These are phyloP conservation scores for Epinephelus awoara DNA, from an alignment of 2,797 vertebrate genomes.

Conservation along the genomic window DNA sequence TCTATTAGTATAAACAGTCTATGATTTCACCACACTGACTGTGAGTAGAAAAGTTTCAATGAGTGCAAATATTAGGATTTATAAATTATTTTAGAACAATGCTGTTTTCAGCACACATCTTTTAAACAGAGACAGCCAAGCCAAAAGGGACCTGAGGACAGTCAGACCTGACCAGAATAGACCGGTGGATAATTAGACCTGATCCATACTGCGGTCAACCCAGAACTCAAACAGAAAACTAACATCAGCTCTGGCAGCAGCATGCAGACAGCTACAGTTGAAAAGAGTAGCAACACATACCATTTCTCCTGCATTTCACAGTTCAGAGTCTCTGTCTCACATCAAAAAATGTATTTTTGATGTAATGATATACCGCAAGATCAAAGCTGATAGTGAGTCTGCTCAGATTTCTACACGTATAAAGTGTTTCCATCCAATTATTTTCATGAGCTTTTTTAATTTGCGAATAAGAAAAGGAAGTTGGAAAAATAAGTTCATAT, in stretches of 20 bases:
- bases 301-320: background rate
- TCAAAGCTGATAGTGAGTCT: background rate
- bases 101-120: too few species aligned
- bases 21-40: too few species aligned
- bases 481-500: too few species aligned
- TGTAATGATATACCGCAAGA: background rate
- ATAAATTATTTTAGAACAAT: too few species aligned
- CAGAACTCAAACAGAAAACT: background rate
- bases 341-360: background rate
- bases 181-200: background rate
- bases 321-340: background rate
- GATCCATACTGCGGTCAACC: background rate
- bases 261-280: background rate
- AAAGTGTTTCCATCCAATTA: background rate
- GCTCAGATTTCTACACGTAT: background rate
- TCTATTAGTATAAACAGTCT: too few species aligned
- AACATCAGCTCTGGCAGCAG: background rate
- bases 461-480: too few species aligned
- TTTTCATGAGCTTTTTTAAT: too few species aligned
- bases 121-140: too few species aligned
- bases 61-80: too few species aligned
- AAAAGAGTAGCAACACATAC: background rate
- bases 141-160: too few species aligned
- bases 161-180: too few species aligned
- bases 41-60: too few species aligned